phyloP scores from a whole-genome alignment of 2,888 invertebrate genomes.

The Nudaria mundana region DNA sequence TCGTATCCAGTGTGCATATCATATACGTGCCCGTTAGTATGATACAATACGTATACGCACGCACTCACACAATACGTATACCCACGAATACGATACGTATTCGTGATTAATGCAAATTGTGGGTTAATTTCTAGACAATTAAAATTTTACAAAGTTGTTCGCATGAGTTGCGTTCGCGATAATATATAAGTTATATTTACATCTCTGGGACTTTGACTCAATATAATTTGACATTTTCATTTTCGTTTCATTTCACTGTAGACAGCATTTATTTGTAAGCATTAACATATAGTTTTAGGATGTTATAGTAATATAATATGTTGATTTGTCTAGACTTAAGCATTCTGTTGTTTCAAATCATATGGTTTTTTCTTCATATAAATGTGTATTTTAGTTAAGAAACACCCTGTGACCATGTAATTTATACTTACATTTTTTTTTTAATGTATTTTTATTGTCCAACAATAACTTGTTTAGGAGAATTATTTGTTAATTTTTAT shows the following conservation, averaged over 20 bases:
- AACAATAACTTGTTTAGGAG: slow-evolving; percentile 62
- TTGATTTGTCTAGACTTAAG: slow-evolving; percentile 77
- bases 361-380: slow-evolving; percentile 50
- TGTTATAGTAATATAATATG: slow-evolving; percentile 80
- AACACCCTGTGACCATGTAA: slow-evolving; percentile 31
- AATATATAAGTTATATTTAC: too few species aligned
- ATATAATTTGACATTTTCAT: slow-evolving; percentile 3
- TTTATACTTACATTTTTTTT: slow-evolving; percentile 33
- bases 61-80: too few species aligned
- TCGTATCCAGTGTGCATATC: too few species aligned
- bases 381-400: slow-evolving; percentile 35
- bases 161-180: too few species aligned
- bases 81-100: too few species aligned
- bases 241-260: slow-evolving; percentile 48
- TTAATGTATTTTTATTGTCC: slow-evolving; percentile 48
- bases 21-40: too few species aligned
- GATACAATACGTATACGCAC: too few species aligned
- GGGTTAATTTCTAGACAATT: too few species aligned
- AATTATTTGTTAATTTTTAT: slow-evolving; percentile 63
- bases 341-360: slow-evolving; percentile 63
- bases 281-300: slow-evolving; percentile 69
- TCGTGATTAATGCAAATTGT: too few species aligned
- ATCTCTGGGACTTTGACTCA: too few species aligned
- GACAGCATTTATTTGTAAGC: slow-evolving; percentile 77
- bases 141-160: too few species aligned